A percentile compares a stretch with the other conserved stretches of the same genome.
Conservation (phyloP, 1,140 invertebrate species). For the Gerris buenoi region DNA sequence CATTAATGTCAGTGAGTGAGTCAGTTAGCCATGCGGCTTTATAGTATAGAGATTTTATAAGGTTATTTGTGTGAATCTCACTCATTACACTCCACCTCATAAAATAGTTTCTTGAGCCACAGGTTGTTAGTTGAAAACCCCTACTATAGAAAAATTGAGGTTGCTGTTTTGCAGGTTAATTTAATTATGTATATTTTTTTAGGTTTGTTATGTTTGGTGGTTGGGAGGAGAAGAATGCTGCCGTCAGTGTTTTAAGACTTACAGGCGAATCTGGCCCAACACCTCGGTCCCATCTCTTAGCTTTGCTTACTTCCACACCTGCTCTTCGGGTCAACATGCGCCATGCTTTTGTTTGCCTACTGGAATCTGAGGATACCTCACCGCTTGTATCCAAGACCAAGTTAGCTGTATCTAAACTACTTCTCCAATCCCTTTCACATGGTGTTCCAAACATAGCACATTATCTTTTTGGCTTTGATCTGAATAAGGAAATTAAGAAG, state of each 20-base stretch:
- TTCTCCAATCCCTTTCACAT: constrained; percentile 58
- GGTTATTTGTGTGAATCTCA: too few species aligned
- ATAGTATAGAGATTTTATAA: too few species aligned
- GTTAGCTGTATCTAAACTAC: constrained; percentile 50
- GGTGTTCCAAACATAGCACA: constrained; percentile 71
- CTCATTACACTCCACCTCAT: too few species aligned
- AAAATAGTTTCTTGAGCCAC: too few species aligned
- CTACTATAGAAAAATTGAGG: too few species aligned
- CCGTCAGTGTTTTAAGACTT: neutral
- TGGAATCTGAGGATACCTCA: constrained; percentile 50
- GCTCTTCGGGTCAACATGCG: constrained; percentile 40
- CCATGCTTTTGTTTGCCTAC: constrained; percentile 75
- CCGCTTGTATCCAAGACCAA: constrained; percentile 34
- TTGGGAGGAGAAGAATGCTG: neutral
- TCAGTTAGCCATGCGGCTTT: too few species aligned
- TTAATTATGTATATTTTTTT: too few species aligned
- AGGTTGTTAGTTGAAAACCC: too few species aligned
- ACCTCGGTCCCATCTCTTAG: constrained; percentile 51
- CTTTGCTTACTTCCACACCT: constrained; percentile 46
- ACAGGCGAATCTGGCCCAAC: constrained; percentile 32
- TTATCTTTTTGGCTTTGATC: constrained; percentile 75
- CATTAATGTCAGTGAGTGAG: too few species aligned
- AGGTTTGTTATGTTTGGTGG: constrained; percentile 2
- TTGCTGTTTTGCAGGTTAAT: too few species aligned
- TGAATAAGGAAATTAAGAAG: constrained; percentile 46